phyloP scores from a whole-genome alignment of 2,888 invertebrate genomes.

The Scrobipalpa atriplicella region DNA sequence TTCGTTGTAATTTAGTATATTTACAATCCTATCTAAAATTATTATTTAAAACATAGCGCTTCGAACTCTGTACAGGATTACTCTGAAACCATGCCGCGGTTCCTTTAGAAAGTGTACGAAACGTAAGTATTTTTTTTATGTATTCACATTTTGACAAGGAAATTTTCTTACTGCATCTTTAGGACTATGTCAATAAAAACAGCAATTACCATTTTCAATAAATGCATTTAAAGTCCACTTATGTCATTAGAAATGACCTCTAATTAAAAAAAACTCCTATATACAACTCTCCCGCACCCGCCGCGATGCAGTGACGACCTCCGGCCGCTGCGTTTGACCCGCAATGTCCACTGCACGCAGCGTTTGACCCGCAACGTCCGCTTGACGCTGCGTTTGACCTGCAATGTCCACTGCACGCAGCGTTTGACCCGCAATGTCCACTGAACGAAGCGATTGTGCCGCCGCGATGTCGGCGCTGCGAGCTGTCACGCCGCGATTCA shows the following conservation, averaged over 20 bases:
- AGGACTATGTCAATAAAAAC: too few species aligned
- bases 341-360: slow-evolving; percentile 51
- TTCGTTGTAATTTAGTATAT: slow-evolving; percentile 4
- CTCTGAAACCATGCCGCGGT: too few species aligned
- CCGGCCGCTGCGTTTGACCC: slow-evolving; percentile 87
- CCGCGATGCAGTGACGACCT: slow-evolving; percentile 90
- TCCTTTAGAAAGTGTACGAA: too few species aligned
- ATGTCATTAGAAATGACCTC: background rate
- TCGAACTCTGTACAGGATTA: too few species aligned
- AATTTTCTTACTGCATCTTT: too few species aligned
- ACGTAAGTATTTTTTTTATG: too few species aligned
- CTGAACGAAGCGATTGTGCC: slow-evolving; percentile 83
- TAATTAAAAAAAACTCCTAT: slow-evolving; percentile 69
- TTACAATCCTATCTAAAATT: background rate
- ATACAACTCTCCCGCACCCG: slow-evolving; percentile 95
- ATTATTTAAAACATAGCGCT: background rate
- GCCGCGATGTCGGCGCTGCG: slow-evolving; percentile 81
- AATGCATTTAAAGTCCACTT: background rate
- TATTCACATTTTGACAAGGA: too few species aligned
- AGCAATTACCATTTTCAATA: too few species aligned
- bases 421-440: background rate
- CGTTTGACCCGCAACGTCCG: slow-evolving; percentile 80
- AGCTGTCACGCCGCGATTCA: slow-evolving; percentile 85
- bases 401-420: background rate
- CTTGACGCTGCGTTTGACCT: background rate